Base-by-base conservation (phyloP, 2,888 invertebrate species). In the Pseudococcus viburni region DNA sequence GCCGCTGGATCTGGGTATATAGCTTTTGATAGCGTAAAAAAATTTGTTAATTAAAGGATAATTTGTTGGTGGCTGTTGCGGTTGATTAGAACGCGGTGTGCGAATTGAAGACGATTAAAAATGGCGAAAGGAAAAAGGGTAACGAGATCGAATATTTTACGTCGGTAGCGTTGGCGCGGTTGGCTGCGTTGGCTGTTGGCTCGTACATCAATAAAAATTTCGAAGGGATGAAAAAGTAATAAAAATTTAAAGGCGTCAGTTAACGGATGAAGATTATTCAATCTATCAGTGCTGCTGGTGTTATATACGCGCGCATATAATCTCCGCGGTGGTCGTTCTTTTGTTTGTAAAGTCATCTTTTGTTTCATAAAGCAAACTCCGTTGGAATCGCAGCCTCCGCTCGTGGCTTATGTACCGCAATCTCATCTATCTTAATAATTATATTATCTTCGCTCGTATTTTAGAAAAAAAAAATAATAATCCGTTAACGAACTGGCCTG, bases 361-460 rank as follows among this genome's bases (percentile, higher is more conserved):
- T 88, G 88, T 88, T 88, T 88, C 88, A 80, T 88, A 88, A 88
- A 88, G 88, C 88, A 88, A 88, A 87, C 77, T 55, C 87, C 51
- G 77, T 80, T 48, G 80, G 83, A 87, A 80, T 88, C 33, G 88
- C 83, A 59, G 55, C 83, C 83, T 48, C 88, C 88, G 80, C 33
- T 77, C 88, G 88, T 73, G 55, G 88, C 88, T 88, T 88, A 88
- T 77, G 55, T 80, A 55, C 88, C 88, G 83, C 88, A 88, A 88
- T 88, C 88, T 88, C 88, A 88, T 88, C 88, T 88, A 88, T 88
- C 88, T 88, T 88, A 88, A 88, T 88, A 88, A 88, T 88, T 88
- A 88, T 80, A 88, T 88, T 88, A 88, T 88, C 88, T 88, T 88
- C 83, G 88, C 80, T 88, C 88, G 88, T 88, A 80, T 88, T 73